Evolutionary conservation across 2,797 vertebrate genomes (phyloP).

Genomic region (Hippoglossus hippoglossus): DNA sequence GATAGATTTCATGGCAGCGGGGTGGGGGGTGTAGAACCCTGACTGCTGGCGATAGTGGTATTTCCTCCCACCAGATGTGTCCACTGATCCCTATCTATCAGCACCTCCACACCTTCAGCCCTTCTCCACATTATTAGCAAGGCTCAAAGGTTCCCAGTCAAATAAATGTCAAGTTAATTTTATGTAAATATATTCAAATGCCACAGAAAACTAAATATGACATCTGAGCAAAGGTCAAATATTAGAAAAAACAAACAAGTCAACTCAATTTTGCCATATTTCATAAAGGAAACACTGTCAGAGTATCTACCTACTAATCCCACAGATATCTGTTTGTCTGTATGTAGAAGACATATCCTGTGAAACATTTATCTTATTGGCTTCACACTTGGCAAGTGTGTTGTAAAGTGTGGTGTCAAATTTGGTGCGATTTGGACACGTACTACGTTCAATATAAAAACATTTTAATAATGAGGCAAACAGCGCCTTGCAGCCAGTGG

Average conservation of each 20-base stretch:
- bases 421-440: no score
- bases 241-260: background rate
- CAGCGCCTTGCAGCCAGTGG: no score
- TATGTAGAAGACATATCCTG: no score
- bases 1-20: slow-evolving; percentile 47
- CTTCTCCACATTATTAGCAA: slow-evolving; percentile 18
- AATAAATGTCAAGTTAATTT: slow-evolving; percentile 40
- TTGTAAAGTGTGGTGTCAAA: no score
- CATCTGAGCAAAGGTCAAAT: slow-evolving; percentile 5
- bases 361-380: no score
- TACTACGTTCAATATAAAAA: no score
- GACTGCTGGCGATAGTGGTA: slow-evolving; percentile 54
- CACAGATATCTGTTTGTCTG: no score
- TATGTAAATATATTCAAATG: slow-evolving; percentile 52
- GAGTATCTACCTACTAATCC: no score
- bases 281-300: no score
- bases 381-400: no score
- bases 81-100: slow-evolving; percentile 74
- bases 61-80: slow-evolving; percentile 77
- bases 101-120: slow-evolving; percentile 33
- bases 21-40: slow-evolving; percentile 21
- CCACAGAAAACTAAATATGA: slow-evolving; percentile 23
- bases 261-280: no score
- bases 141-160: slow-evolving; percentile 27
- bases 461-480: no score